Evolutionary conservation across 1,140 invertebrate genomes (phyloP).

Genomic region (Palaemon carinicauda): DNA sequence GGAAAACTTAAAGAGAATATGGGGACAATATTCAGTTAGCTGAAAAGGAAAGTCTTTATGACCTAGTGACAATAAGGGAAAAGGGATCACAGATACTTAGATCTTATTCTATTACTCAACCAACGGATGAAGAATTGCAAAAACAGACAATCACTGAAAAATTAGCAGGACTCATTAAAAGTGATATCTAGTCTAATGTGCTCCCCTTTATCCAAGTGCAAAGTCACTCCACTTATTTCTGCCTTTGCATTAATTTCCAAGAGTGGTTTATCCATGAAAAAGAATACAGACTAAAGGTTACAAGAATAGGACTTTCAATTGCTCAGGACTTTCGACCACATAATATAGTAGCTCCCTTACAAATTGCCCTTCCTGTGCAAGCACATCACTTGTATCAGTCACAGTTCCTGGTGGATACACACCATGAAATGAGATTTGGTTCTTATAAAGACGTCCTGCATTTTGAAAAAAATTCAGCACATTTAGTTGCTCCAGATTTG

Average conservation of each 20-base stretch:
- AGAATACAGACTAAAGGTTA: background rate
- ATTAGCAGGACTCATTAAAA: background rate
- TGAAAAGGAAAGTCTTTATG: conserved; percentile 15
- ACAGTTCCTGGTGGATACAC: conserved; percentile 15
- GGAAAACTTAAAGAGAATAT: background rate
- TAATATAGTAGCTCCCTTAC: background rate
- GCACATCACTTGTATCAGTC: conserved; percentile 20
- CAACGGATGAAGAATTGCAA: conserved; percentile 3
- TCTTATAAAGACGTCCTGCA: background rate
- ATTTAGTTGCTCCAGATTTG: conserved; percentile 4
- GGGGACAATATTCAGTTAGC: background rate
- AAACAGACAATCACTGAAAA: conserved; percentile 1
- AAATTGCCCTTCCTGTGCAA: conserved; percentile 2
- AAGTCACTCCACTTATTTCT: conserved; percentile 14
- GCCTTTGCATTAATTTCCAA: conserved; percentile 1
- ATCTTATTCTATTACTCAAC: background rate
- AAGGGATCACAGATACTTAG: conserved; percentile 14
- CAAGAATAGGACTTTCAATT: background rate
- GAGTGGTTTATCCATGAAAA: background rate
- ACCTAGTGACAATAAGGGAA: conserved; percentile 18
- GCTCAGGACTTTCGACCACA: background rate
- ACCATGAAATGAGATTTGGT: background rate
- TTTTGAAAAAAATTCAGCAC: conserved; percentile 34
- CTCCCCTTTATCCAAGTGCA: conserved; percentile 1
- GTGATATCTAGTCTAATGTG: conserved; percentile 8